Evolutionary conservation across 1,140 invertebrate genomes (phyloP).

Genomic region (Hydropsyche tenuis): DNA sequence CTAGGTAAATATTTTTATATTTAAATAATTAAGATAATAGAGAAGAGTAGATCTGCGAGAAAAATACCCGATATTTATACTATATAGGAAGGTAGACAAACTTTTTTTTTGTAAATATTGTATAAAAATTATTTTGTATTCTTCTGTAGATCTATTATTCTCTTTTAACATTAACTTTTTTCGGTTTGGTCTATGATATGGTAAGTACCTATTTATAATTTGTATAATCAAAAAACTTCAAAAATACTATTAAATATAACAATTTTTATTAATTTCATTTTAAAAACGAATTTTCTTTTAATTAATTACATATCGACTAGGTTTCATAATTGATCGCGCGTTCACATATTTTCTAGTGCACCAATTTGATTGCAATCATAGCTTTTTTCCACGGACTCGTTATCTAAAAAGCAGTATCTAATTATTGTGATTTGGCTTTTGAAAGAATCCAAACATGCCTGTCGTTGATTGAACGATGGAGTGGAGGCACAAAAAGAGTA

Average conservation of each 20-base stretch:
- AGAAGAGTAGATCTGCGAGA: slow-evolving; percentile 33
- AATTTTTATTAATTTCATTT: too few species aligned
- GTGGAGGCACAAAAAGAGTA: too few species aligned
- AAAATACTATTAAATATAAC: not conserved
- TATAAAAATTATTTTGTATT: slow-evolving; percentile 3
- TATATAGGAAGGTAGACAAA: not conserved
- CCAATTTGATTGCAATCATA: too few species aligned
- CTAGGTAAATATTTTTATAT: slow-evolving; percentile 68
- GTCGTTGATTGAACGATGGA: too few species aligned
- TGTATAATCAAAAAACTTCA: too few species aligned
- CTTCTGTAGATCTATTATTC: slow-evolving; percentile 34
- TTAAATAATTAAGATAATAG: not conserved
- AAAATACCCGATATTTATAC: not conserved
- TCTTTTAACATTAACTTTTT: not conserved
- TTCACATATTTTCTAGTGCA: not conserved
- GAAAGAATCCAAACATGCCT: too few species aligned
- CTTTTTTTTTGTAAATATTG: slow-evolving; percentile 8
- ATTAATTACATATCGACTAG: too few species aligned
- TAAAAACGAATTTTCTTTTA: too few species aligned
- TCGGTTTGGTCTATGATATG: not conserved
- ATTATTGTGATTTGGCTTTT: too few species aligned
- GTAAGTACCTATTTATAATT: not conserved
- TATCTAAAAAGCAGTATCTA: too few species aligned
- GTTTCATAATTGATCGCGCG: not conserved
- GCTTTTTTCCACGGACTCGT: too few species aligned